phyloP scores from a whole-genome alignment of 2,113 vertebrate genomes.

The Cariama cristata region DNA sequence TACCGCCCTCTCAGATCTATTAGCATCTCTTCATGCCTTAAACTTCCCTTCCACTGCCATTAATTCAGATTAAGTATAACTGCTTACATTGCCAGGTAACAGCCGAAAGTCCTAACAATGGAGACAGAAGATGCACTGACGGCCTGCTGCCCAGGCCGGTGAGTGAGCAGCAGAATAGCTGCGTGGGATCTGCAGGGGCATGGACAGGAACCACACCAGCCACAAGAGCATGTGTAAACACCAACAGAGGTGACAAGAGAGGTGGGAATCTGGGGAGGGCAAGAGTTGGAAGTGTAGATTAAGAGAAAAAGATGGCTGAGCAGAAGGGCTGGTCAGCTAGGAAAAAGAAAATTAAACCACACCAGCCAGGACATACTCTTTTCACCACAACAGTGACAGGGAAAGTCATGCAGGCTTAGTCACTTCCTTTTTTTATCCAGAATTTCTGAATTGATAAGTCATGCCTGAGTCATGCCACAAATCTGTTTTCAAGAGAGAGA shows the following conservation, averaged over 20 bases:
- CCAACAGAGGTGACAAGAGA: not conserved
- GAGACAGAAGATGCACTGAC: not conserved
- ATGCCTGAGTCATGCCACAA: not conserved
- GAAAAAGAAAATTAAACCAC: not conserved
- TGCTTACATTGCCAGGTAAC: not conserved
- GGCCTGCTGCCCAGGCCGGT: not conserved
- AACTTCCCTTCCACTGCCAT: not conserved
- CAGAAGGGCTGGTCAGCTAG: not conserved
- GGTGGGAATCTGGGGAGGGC: not conserved
- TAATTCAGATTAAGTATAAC: not conserved
- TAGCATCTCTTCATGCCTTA: not conserved
- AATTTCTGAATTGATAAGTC: not conserved
- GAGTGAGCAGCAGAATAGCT: not conserved
- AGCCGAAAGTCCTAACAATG: not conserved
- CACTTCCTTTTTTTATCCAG: not conserved
- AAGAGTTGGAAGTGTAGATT: not conserved
- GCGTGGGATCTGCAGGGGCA: not conserved
- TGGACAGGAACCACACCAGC: not conserved
- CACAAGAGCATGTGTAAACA: fast-evolving
- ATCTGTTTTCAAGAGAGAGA: not conserved
- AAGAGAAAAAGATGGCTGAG: not conserved
- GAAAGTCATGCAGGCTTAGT: not conserved
- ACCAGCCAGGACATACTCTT: not conserved
- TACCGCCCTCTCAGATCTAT: not conserved
- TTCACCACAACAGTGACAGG: not conserved